Evolutionary conservation across 2,888 invertebrate species (phyloP), one percentile per base, ranked within the genome.

Genomic region (Helleia helle): DNA sequence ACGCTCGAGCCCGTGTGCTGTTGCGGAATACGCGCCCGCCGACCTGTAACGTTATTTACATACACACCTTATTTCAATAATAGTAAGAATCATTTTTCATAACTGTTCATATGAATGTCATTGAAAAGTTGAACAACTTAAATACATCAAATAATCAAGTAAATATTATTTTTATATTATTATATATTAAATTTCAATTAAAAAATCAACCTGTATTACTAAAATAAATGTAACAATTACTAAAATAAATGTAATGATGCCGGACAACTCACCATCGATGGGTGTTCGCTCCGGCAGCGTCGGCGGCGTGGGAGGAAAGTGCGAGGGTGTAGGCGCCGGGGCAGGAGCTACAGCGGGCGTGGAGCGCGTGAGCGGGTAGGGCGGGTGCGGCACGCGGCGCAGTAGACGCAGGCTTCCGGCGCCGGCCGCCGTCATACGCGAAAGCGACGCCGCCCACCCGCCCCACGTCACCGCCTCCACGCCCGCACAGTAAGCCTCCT

Each of bases 341-440:
- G 42, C 48, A 31, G 17, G 36, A 36, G 85, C 17, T 15, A 36
- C 13, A 70, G 40, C 87, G 87, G 51, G 37, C 24, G 92, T 89
- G 56, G 90, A 88, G 46, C 95, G 87, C 24, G 92, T 90, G 55
- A 93, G 79, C 41, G 95, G 94, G 86, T 94, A 95, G 26, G 94
- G 93, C 14, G 94, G 93, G 72, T 92, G 93, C 53, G 91, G 89
- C 24, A 90, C 89, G 46, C 95, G 87, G 15, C 93, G 86, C 53
- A 95, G 53, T 46, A 72, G 59, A 0, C 76, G 71, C 61, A 65
- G 49, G 38, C 44, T 52, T 46, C 31, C 39, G 13, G 42, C 44
- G 13, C 41, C 47, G 37, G 52, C 51, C 39, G 54, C 54, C 44
- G 56, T 56, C 57, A 57, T 56, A 41, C 54, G 51, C 41, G 50